A percentile compares a stretch with the other conserved stretches of the same genome.
These are phyloP conservation scores for Drosophila kuntzei DNA, from an alignment of 2,888 invertebrate species.

Conservation along the genomic window DNA sequence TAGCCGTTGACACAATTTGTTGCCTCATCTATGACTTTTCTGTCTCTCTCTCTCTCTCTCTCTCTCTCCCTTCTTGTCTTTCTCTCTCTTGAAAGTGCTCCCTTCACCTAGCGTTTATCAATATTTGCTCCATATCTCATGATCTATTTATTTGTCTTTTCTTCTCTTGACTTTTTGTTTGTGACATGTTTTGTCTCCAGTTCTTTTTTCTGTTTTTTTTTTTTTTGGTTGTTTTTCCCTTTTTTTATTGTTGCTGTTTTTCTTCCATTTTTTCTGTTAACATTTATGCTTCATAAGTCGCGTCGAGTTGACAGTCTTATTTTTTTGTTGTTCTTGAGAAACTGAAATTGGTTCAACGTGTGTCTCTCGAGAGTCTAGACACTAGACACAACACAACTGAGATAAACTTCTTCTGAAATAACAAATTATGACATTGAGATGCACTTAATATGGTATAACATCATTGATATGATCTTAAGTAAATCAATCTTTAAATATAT, in stretches of 20 bases:
- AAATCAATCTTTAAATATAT: background rate
- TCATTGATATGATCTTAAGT: background rate
- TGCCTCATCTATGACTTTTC: constrained; percentile 26
- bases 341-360: constrained; percentile 27
- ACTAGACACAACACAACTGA: background rate
- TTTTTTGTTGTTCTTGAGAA: constrained; percentile 30
- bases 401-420: constrained; percentile 6
- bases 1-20: constrained; percentile 53
- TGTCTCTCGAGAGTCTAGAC: constrained; percentile 5
- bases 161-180: background rate
- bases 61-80: background rate
- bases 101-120: constrained; percentile 41
- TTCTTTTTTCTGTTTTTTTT: constrained; percentile 5
- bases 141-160: constrained; percentile 16
- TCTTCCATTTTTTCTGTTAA: background rate
- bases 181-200: constrained; percentile 13
- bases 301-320: background rate
- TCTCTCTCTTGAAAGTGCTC: background rate
- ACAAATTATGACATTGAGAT: background rate
- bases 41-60: background rate
- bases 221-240: background rate
- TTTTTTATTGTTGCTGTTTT: background rate
- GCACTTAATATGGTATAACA: background rate
- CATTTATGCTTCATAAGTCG: constrained; percentile 10
- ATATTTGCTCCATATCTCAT: constrained; percentile 31